Evolutionary conservation across 64 coral and sea anemone species (phyloP).

Genomic region (Stylophora pistillata): DNA sequence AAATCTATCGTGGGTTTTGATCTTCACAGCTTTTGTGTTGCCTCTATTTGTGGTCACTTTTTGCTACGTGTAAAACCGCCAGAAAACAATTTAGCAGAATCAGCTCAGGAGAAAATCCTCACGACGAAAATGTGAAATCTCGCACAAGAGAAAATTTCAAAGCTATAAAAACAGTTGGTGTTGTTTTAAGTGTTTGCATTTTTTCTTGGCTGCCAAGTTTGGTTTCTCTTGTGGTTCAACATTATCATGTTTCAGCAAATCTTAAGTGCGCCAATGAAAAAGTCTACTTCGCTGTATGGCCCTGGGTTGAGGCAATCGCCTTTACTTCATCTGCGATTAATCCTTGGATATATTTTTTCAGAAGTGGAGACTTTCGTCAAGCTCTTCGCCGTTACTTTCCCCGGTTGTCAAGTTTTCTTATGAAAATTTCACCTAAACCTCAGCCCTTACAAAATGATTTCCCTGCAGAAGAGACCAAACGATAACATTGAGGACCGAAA

Average conservation of each 20-base stretch:
- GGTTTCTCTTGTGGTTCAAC: background rate
- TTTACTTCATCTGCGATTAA: slow-evolving; percentile 7
- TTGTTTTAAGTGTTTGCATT: background rate
- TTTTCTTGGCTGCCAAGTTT: slow-evolving; percentile 4
- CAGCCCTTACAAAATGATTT: too few relatives aligned
- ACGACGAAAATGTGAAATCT: background rate
- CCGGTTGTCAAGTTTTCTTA: background rate
- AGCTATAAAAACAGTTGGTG: background rate
- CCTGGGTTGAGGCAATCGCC: background rate
- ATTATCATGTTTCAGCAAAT: background rate
- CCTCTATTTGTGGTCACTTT: background rate
- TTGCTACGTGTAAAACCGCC: slow-evolving; percentile 12
- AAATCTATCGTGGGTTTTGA: background rate
- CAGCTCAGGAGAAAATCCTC: background rate
- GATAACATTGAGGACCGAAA: too few relatives aligned
- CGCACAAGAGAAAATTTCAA: background rate
- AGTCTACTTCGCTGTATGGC: background rate
- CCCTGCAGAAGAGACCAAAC: too few relatives aligned
- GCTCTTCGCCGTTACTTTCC: background rate
- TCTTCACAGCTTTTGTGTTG: background rate
- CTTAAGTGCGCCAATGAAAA: background rate
- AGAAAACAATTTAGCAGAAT: background rate
- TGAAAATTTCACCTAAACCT: background rate
- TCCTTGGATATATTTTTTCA: slow-evolving; percentile 21
- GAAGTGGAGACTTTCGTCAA: background rate